A percentile compares a stretch with the other conserved stretches of the same genome.
Evolutionary conservation across 2,113 vertebrate genomes (phyloP).

Genomic region (Raja brachyura): DNA sequence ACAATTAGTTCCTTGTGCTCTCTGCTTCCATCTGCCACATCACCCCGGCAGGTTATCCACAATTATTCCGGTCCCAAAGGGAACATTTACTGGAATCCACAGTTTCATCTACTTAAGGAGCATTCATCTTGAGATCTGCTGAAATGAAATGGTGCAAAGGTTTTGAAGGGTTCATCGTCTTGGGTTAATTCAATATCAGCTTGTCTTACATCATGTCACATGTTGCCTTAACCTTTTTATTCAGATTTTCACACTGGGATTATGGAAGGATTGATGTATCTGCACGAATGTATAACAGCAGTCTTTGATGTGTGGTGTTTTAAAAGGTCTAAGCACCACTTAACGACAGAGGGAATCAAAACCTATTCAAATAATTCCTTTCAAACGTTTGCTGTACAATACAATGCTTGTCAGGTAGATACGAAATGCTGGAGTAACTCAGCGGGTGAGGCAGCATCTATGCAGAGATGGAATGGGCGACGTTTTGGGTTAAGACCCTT

Average conservation of each 20-base stretch:
- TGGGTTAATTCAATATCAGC: background rate
- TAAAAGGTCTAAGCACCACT: background rate
- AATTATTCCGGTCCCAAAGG: slow-evolving; percentile 26
- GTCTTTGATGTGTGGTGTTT: background rate
- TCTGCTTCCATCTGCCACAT: background rate
- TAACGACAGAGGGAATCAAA: background rate
- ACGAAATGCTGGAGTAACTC: too few species aligned
- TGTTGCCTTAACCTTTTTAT: background rate
- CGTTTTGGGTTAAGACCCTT: too few species aligned
- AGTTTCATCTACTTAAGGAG: background rate
- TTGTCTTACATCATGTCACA: background rate
- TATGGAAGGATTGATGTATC: background rate
- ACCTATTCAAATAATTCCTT: background rate
- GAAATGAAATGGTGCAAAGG: background rate
- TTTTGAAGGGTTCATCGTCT: background rate
- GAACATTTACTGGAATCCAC: slow-evolving; percentile 18
- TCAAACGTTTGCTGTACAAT: background rate
- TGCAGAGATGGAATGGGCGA: too few species aligned
- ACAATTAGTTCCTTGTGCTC: background rate
- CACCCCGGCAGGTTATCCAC: background rate
- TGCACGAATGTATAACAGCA: background rate
- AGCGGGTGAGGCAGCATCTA: too few species aligned
- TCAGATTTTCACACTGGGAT: background rate
- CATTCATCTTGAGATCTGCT: background rate
- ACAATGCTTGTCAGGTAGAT: background rate